Evolutionary conservation across 23 tunicate species (phyloP).

Genomic region (Styela clava): DNA sequence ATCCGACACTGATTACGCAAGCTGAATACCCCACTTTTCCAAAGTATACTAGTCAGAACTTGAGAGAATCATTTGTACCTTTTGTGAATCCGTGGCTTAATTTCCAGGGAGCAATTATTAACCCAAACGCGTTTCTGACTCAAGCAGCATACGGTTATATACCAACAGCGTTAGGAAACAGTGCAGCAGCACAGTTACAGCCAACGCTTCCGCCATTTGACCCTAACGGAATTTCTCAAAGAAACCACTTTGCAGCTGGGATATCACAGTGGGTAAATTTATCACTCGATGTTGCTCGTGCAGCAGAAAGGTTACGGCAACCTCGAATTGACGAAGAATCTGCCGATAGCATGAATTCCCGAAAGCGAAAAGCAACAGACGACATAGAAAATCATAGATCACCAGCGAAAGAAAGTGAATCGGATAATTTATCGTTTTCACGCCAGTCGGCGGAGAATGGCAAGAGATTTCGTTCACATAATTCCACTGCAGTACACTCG

Average conservation of each 20-base stretch:
- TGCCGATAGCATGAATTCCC: background rate
- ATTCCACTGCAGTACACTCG: background rate
- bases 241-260: conserved; percentile 11
- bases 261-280: conserved; percentile 32
- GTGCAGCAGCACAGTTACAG: background rate
- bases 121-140: conserved; percentile 22
- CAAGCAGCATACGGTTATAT: conserved; percentile 19
- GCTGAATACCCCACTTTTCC: background rate
- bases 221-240: conserved; percentile 11
- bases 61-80: background rate
- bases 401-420: background rate
- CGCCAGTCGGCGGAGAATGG: background rate
- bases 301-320: conserved; percentile 12
- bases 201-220: conserved; percentile 4
- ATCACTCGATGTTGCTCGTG: conserved; percentile 17
- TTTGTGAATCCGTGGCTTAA: conserved; percentile 15
- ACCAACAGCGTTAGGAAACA: background rate
- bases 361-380: conserved; percentile 22
- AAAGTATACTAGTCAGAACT: background rate
- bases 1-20: background rate
- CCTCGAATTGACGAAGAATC: background rate
- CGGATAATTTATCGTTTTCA: background rate
- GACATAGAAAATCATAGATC: background rate
- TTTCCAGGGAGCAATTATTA: conserved; percentile 5
- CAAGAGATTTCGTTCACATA: conserved; percentile 2